Conservation (phyloP, 2,797 vertebrate species). For the Podargus strigoides region DNA sequence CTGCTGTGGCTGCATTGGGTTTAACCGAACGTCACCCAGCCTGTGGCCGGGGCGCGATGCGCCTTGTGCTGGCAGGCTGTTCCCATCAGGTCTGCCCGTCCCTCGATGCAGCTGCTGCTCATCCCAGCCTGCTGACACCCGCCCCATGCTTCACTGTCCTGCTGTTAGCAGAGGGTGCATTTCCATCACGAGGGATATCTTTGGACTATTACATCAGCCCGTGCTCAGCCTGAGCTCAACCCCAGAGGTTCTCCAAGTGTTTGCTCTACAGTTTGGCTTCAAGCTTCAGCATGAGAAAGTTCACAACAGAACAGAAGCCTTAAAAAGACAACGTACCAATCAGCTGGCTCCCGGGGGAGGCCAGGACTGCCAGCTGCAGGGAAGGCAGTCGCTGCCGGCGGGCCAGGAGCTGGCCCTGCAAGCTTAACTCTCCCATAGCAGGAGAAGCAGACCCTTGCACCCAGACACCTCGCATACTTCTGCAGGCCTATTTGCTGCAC, state of each 20-base stretch:
- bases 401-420: neutral
- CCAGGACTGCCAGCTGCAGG: neutral
- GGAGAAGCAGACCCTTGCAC: neutral
- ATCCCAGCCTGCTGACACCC: neutral
- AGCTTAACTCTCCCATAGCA: neutral
- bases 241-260: slow-evolving; percentile 34
- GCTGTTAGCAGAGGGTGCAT: neutral
- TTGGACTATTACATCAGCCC: slow-evolving; percentile 68
- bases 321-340: slow-evolving; percentile 53
- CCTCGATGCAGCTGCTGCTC: neutral
- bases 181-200: slow-evolving; percentile 62
- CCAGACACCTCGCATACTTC: neutral
- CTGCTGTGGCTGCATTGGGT: accelerated
- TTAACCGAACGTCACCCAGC: neutral
- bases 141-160: neutral
- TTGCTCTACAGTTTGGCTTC: slow-evolving; percentile 24
- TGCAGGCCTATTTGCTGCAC: neutral
- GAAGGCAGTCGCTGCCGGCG: neutral
- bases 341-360: neutral
- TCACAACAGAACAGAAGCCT: slow-evolving; percentile 60
- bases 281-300: slow-evolving; percentile 53
- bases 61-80: neutral
- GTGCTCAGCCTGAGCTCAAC: slow-evolving; percentile 22
- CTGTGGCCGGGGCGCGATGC: accelerated
- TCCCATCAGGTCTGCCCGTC: neutral